phyloP scores from a whole-genome alignment of 1,140 invertebrate genomes.

The Megalopta genalis region DNA sequence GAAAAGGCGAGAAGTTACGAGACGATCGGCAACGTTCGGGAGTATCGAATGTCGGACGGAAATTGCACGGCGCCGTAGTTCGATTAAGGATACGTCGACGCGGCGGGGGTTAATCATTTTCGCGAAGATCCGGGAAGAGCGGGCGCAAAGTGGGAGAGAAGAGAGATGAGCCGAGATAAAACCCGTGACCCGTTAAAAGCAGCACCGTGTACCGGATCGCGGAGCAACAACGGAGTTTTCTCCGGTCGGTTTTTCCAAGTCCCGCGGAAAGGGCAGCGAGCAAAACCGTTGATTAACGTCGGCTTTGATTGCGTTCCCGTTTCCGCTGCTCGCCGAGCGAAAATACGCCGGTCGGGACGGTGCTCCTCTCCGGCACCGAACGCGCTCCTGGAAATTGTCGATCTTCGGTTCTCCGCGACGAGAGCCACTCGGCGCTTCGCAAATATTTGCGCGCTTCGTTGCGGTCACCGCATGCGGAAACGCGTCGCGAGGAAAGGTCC shows the following conservation, averaged over 20 bases:
- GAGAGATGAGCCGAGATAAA: background rate
- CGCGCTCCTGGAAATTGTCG: background rate
- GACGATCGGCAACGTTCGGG: too few species aligned
- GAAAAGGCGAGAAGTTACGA: too few species aligned
- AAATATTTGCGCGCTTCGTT: conserved; percentile 6
- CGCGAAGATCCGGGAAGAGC: too few species aligned
- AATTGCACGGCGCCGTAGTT: too few species aligned
- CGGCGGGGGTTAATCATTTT: too few species aligned
- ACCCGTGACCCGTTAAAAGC: conserved; percentile 1
- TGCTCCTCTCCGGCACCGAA: too few species aligned
- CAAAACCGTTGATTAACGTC: conserved; percentile 35
- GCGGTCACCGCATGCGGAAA: too few species aligned
- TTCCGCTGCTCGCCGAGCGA: background rate
- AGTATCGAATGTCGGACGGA: too few species aligned
- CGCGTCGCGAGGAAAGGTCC: too few species aligned
- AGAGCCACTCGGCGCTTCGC: background rate
- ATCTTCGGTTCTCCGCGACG: background rate
- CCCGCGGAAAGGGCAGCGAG: background rate
- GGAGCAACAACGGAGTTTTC: background rate
- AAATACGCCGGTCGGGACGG: background rate
- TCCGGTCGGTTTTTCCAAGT: background rate
- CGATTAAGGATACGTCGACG: too few species aligned
- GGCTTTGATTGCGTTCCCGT: conserved; percentile 7
- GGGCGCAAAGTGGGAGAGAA: too few species aligned
- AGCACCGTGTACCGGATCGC: background rate